Evolutionary conservation across 1,140 invertebrate species (phyloP).

Genomic region (Antheraea mylitta): DNA sequence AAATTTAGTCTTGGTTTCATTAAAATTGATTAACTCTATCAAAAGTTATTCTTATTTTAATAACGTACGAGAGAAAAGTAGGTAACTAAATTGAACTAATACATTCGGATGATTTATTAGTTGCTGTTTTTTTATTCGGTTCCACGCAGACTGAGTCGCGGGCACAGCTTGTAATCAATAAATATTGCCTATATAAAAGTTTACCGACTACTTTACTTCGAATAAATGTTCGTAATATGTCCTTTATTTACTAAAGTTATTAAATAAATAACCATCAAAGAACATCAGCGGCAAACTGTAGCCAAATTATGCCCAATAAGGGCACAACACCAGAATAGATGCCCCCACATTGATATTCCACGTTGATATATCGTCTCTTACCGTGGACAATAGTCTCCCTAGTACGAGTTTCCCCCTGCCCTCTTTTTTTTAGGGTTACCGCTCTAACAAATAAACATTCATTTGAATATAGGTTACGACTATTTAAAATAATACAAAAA

Average conservation of each 20-base stretch:
- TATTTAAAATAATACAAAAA: too few species aligned
- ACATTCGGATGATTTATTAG: too few species aligned
- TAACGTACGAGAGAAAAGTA: too few species aligned
- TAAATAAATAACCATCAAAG: constrained; percentile 6
- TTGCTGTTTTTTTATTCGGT: too few species aligned
- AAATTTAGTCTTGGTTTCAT: too few species aligned
- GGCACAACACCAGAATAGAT: constrained; percentile 37
- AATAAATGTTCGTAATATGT: neutral
- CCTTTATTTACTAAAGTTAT: neutral
- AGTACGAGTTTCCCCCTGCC: constrained; percentile 44
- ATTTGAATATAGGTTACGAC: neutral
- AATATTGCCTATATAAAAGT: too few species aligned
- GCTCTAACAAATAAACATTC: neutral
- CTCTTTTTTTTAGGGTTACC: constrained; percentile 45
- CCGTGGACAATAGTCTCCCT: constrained; percentile 43
- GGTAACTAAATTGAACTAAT: too few species aligned
- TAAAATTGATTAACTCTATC: too few species aligned
- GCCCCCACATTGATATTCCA: constrained; percentile 50
- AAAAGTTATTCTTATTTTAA: too few species aligned
- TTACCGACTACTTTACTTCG: neutral
- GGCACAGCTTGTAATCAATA: too few species aligned
- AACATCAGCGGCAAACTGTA: constrained; percentile 4
- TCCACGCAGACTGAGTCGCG: too few species aligned
- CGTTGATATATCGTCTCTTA: constrained; percentile 47
- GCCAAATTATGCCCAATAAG: constrained; percentile 51